Evolutionary conservation across 2,113 vertebrate genomes (phyloP).

Genomic region (Cyprichromis sp.): DNA sequence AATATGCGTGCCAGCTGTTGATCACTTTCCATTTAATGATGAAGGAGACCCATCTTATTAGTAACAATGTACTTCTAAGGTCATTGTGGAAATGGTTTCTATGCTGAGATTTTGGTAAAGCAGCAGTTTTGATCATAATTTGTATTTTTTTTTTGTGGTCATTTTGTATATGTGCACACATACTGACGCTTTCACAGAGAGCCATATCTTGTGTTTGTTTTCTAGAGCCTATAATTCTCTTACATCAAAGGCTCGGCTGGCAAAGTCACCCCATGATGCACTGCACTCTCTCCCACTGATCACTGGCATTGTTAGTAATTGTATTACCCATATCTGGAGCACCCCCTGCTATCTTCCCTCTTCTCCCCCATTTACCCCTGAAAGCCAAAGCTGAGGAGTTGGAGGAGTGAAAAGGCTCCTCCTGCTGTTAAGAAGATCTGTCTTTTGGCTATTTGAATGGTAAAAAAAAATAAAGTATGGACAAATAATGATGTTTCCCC

Average conservation of each 20-base stretch:
- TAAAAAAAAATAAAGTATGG: slow-evolving; percentile 18
- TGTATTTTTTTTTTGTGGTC: neutral
- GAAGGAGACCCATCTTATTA: neutral
- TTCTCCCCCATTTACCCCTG: slow-evolving; percentile 41
- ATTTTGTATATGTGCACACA: neutral
- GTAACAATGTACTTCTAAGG: neutral
- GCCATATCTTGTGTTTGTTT: slow-evolving; percentile 29
- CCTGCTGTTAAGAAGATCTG: slow-evolving; percentile 56
- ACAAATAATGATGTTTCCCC: slow-evolving; percentile 35
- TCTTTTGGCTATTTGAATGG: slow-evolving; percentile 37
- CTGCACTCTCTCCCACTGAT: slow-evolving; percentile 50
- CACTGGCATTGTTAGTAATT: slow-evolving; percentile 50
- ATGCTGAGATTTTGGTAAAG: neutral
- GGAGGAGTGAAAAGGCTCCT: slow-evolving; percentile 27
- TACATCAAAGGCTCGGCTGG: slow-evolving; percentile 60
- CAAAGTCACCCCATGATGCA: slow-evolving; percentile 48
- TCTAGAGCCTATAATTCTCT: slow-evolving; percentile 26
- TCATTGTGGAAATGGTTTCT: neutral
- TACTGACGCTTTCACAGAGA: neutral
- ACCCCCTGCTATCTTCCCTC: slow-evolving; percentile 15
- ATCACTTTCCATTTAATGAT: neutral
- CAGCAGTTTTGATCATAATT: slow-evolving; percentile 2
- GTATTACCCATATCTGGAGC: slow-evolving; percentile 44
- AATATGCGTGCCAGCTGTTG: neutral
- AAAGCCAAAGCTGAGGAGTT: slow-evolving; percentile 25